A percentile compares a stretch with the other conserved stretches of the same genome.
Evolutionary conservation across 37 sponge, comb jelly and placozoan genomes (phyloP).

Genomic region (Chondrilla cf. caribensis): DNA sequence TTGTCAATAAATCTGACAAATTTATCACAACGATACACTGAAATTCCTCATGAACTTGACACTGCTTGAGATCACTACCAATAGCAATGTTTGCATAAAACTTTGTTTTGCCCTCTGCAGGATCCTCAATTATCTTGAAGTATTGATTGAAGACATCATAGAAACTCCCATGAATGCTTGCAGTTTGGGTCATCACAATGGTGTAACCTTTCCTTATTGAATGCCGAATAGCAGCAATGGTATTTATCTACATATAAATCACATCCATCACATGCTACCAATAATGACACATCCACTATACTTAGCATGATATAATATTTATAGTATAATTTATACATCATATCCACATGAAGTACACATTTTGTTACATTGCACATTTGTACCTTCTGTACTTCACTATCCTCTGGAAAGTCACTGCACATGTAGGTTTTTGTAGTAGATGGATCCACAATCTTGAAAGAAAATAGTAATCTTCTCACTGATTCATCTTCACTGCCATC

Average conservation of each 20-base stretch:
- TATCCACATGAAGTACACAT: too few species aligned
- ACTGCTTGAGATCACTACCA: constrained; percentile 82
- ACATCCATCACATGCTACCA: background rate
- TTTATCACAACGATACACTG: constrained; percentile 84
- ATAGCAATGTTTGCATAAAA: constrained; percentile 92
- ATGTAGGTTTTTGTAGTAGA: constrained; percentile 57
- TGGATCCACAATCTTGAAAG: constrained; percentile 55
- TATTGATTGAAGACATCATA: constrained; percentile 89
- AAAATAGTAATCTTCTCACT: constrained; percentile 67
- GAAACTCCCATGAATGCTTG: constrained; percentile 83
- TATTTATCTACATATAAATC: constrained; percentile 55
- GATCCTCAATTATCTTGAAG: constrained; percentile 81
- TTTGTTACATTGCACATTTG: too few species aligned
- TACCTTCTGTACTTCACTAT: constrained; percentile 76
- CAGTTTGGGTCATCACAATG: constrained; percentile 80
- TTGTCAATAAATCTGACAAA: constrained; percentile 26
- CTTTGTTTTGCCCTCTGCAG: constrained; percentile 42
- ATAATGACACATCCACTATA: background rate
- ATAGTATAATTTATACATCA: too few species aligned
- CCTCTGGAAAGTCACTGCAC: constrained; percentile 86
- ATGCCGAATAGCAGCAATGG: constrained; percentile 81
- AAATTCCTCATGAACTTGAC: constrained; percentile 72
- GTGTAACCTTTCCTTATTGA: constrained; percentile 83
- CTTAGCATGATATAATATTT: too few species aligned
- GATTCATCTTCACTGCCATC: constrained; percentile 87